A percentile compares a stretch with the other conserved stretches of the same genome.
Conservation (phyloP, 1,140 invertebrate genomes). For the Dinothrombium tinctorium region DNA sequence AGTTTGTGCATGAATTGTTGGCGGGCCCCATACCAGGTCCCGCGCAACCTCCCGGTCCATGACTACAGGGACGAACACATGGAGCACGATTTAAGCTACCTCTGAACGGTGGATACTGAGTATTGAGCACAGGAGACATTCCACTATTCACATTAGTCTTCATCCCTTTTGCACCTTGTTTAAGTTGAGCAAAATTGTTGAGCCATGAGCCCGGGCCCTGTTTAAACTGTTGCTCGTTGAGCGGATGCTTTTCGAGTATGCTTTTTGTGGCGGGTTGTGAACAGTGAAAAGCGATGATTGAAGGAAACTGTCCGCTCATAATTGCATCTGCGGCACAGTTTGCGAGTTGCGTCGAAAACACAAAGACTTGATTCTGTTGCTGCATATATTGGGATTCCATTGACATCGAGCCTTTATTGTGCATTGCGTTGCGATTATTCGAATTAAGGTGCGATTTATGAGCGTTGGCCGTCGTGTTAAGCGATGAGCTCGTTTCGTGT, state of each 20-base stretch:
- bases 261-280: constrained; percentile 82
- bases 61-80: constrained; percentile 10
- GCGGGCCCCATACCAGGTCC: constrained; percentile 13
- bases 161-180: constrained; percentile 33
- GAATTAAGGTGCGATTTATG: too few species aligned
- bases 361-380: constrained; percentile 92
- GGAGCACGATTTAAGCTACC: constrained; percentile 4
- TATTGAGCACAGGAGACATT: constrained; percentile 12
- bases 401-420: too few species aligned
- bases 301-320: constrained; percentile 57
- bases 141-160: constrained; percentile 20
- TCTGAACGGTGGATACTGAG: constrained; percentile 7
- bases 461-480: too few species aligned
- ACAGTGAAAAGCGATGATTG: constrained; percentile 83
- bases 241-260: constrained; percentile 75
- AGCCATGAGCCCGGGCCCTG: constrained; percentile 41
- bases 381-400: too few species aligned
- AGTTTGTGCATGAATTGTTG: too few species aligned
- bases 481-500: too few species aligned
- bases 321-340: constrained; percentile 85
- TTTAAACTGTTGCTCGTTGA: constrained; percentile 64
- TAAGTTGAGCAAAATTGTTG: constrained; percentile 47
- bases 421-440: too few species aligned
- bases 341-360: constrained; percentile 76
- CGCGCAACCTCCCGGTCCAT: constrained; percentile 11